Conservation (phyloP, 64 coral and sea anemone species). For the Catalaphyllia jardinei region DNA sequence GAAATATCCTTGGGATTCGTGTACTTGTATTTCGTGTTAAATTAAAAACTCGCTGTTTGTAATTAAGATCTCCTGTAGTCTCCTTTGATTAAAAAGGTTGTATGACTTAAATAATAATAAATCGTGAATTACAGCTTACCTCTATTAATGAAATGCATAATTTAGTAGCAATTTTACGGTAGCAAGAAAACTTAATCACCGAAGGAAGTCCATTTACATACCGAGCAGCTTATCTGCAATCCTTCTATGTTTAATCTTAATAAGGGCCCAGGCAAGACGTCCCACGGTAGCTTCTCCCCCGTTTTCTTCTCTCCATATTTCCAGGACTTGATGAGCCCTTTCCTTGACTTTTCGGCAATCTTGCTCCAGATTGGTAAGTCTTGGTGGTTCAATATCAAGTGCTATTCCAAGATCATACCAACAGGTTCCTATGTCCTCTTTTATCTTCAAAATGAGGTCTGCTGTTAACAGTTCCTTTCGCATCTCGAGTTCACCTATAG, state of each 20-base stretch:
- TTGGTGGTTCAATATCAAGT: not conserved
- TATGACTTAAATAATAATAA: too few species aligned
- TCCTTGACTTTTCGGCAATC: not conserved
- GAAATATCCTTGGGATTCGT: too few species aligned
- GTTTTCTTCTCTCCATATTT: not conserved
- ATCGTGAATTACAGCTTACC: too few species aligned
- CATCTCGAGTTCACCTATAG: too few species aligned
- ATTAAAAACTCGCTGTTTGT: too few species aligned
- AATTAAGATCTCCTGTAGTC: too few species aligned
- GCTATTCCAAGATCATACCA: not conserved
- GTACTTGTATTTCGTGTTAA: too few species aligned
- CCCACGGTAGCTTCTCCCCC: not conserved
- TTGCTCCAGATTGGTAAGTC: not conserved
- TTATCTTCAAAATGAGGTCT: not conserved
- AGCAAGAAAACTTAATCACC: too few species aligned
- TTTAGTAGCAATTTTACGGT: too few species aligned
- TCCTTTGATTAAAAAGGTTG: too few species aligned
- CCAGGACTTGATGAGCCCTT: not conserved
- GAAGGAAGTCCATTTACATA: not conserved
- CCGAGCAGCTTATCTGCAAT: not conserved
- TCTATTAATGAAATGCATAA: too few species aligned
- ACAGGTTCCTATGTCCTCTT: not conserved
- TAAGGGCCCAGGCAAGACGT: not conserved
- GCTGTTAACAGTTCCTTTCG: too few species aligned
- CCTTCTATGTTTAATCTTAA: not conserved